phyloP scores from a whole-genome alignment of 2,888 invertebrate genomes.

The Atrina japonica region DNA sequence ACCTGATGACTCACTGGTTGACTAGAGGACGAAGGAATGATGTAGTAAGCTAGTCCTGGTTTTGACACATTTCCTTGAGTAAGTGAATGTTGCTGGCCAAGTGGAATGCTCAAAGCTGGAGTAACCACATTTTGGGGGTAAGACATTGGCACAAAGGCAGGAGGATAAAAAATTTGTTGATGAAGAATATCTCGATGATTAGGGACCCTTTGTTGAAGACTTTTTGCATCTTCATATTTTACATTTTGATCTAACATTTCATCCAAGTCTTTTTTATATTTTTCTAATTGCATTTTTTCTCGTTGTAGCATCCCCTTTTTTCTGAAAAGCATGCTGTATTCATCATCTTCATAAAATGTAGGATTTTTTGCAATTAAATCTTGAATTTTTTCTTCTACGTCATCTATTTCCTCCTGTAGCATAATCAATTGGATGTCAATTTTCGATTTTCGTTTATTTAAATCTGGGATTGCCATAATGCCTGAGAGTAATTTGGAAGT shows the following conservation, averaged over 20 bases:
- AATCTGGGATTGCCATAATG: constrained; percentile 54
- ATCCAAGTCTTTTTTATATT: constrained; percentile 55
- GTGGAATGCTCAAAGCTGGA: constrained; percentile 8
- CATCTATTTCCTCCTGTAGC: constrained; percentile 59
- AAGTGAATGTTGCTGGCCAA: constrained; percentile 1
- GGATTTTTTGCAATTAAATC: constrained; percentile 55
- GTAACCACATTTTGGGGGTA: constrained; percentile 10
- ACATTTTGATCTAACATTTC: constrained; percentile 23
- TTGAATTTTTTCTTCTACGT: constrained; percentile 55
- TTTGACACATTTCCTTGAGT: neutral
- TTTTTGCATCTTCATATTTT: constrained; percentile 21
- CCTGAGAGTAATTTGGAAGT: constrained; percentile 50
- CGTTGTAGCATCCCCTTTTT: constrained; percentile 59
- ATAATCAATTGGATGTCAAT: constrained; percentile 55
- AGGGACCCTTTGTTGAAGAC: neutral
- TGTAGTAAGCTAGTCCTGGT: too few species aligned
- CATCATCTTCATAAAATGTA: constrained; percentile 62
- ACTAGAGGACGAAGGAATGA: too few species aligned
- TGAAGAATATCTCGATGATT: constrained; percentile 8
- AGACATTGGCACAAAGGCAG: constrained; percentile 1
- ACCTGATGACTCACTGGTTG: too few species aligned
- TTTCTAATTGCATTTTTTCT: constrained; percentile 56
- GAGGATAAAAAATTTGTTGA: constrained; percentile 23
- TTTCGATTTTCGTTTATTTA: constrained; percentile 56
- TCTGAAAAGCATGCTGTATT: constrained; percentile 54